Evolutionary conservation across 2,797 vertebrate genomes (phyloP), one percentile per base, ranked within the genome.

Genomic region (Gymnoscopelus microlampas): DNA sequence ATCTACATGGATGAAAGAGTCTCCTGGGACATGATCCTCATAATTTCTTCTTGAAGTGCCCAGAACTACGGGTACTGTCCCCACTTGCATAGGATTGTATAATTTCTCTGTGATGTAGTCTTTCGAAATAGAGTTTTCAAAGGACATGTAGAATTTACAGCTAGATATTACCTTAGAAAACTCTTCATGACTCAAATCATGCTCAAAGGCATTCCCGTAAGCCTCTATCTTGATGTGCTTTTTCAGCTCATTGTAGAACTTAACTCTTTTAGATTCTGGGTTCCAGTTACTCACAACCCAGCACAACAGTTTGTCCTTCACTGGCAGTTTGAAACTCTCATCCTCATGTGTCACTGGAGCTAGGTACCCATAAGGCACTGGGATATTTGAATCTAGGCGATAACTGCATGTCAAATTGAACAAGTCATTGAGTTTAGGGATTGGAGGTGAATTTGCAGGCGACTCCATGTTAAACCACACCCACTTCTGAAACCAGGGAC

Each of bases 381-480:
- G 71, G 23, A 88, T n/a, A 15, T 66, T 66, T 0, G 86, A 80
- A 70, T 84, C 81, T 0, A 2, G 48, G 2, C 78, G 75, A 69
- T 84, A 88, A 56, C 2, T 84, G 23, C 67, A 51, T 1, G 85
- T 87, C 60, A 86, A 49, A 44, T 89, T 89, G 29, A 86, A 81
- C 1, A 74, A 2, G 1, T 66, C 0, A 1, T 82, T 61, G 8
- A 77, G 2, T 3, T 0, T 0, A 4, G 54, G 4, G 0, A 13
- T 0, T 14, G 0, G 1, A 1, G 0, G 0, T 2, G 68, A 55
- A 65, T 81, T n/a, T 3, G 2, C 32, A 3, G 87, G 84, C 15
- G 87, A 82, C 76, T 87, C 85, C 80, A 77, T 73, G 39, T 84
- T 85, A 3, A 11, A 72, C 85, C 85, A 88, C 11, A 87, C 60